Percentiles rank a stretch among this genome's conserved stretches.
phyloP scores from a whole-genome alignment of 53 echinoderm and acorn worm genomes.

The Echinarachnius parma region DNA sequence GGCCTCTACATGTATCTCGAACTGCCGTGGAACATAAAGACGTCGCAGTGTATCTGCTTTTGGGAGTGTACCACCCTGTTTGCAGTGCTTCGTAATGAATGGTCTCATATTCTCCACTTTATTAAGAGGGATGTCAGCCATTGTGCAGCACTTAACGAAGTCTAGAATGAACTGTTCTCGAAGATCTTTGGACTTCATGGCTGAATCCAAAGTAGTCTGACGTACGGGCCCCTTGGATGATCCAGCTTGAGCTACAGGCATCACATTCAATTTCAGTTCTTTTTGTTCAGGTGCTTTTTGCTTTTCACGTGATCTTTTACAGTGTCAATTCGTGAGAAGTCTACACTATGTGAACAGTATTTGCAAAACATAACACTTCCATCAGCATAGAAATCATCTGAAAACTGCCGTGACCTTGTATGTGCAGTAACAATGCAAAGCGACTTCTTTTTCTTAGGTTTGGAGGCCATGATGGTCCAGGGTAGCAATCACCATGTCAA shows the following conservation, averaged over 20 bases:
- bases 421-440: slow-evolving; percentile 16
- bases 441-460: slow-evolving; percentile 43
- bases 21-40: slow-evolving; percentile 53
- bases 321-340: slow-evolving; percentile 49
- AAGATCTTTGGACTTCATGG: slow-evolving; percentile 30
- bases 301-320: slow-evolving; percentile 58
- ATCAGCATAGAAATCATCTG: slow-evolving; percentile 49
- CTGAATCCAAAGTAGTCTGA: slow-evolving; percentile 33
- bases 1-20: slow-evolving; percentile 42
- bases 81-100: slow-evolving; percentile 55
- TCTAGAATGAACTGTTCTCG: slow-evolving; percentile 55
- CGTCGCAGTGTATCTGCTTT: slow-evolving; percentile 42
- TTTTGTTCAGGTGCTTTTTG: slow-evolving; percentile 55
- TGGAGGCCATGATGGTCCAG: slow-evolving; percentile 40
- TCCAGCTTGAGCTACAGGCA: slow-evolving; percentile 6
- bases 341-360: slow-evolving; percentile 52
- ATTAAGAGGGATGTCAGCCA: slow-evolving; percentile 53
- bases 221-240: slow-evolving; percentile 10
- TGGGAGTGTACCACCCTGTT: slow-evolving; percentile 57
- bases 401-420: slow-evolving; percentile 42
- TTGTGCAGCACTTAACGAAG: slow-evolving; percentile 46
- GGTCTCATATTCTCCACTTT: slow-evolving; percentile 58
- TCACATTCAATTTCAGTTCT: slow-evolving; percentile 1
- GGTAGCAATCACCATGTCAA: too few species aligned
- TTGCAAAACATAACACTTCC: slow-evolving; percentile 50